Conservation (phyloP, 2,797 vertebrate genomes). For the Florisuga fusca region DNA sequence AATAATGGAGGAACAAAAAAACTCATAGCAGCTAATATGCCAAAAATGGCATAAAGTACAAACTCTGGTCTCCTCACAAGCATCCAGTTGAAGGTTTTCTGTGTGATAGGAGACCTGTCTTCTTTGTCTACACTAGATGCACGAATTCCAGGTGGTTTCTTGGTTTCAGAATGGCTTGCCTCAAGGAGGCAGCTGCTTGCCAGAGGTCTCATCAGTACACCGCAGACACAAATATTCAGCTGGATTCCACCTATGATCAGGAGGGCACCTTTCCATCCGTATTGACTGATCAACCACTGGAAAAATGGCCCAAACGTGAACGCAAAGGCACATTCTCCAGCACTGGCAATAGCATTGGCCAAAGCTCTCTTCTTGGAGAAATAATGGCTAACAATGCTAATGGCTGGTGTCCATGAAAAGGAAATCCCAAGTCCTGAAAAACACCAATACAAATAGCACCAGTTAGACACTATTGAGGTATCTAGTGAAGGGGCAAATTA, state of each 20-base stretch:
- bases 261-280: constrained; percentile 62
- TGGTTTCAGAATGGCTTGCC: not conserved
- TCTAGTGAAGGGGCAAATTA: not conserved
- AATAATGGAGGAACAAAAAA: constrained; percentile 82
- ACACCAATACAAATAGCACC: not conserved
- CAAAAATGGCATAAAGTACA: constrained; percentile 81
- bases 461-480: not conserved
- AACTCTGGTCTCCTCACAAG: constrained; percentile 55
- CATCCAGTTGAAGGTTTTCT: constrained; percentile 51
- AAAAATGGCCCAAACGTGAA: constrained; percentile 55
- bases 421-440: constrained; percentile 66
- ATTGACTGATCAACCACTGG: constrained; percentile 59
- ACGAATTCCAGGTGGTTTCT: not conserved
- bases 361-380: constrained; percentile 59
- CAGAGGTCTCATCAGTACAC: constrained; percentile 45
- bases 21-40: constrained; percentile 73
- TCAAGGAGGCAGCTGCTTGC: not conserved
- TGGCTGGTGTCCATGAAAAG: constrained; percentile 58
- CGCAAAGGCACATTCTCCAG: constrained; percentile 64
- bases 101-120: not conserved
- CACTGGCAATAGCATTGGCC: constrained; percentile 58
- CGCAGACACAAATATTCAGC: constrained; percentile 62
- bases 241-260: constrained; percentile 62
- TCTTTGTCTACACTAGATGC: not conserved
- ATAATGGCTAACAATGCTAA: constrained; percentile 66